Base-by-base conservation (phyloP, 2,888 invertebrate genomes). In the Ophioninae sp. region DNA sequence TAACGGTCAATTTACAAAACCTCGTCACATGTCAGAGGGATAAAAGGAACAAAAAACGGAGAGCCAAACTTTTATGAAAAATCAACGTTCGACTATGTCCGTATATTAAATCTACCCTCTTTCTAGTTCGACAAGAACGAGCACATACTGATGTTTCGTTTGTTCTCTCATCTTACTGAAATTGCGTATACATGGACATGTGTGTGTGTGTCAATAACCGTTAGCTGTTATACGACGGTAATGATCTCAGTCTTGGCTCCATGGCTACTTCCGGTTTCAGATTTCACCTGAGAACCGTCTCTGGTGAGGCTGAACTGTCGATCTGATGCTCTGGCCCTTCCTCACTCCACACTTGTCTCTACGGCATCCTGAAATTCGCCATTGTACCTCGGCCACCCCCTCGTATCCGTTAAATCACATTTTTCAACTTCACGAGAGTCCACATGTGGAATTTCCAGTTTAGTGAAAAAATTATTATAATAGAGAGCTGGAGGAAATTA, bases 1-100 rank as follows among this genome's bases (percentile, higher is more conserved):
- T 39, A 73, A 37, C 20, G 90, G 90, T 90, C 91, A 91, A 91
- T 91, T 90, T 90, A 74, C 85, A 62, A 61, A 76, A 83, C 82
- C 86, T 64, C 64, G 65, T 88, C 87, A 82, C 86, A 85, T 87
- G 87, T 87, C 88, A 57, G 83, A 68, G 61, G 57, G 65, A 68
- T 21, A 10, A 65, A 62, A 72, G 70, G 69, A 44, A 81, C 23
- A 50, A 75, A 10, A 65, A 61, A 72, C 65, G 68, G 21, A 81
- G 23, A 50, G 68, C 37, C 21, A 79, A 69, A 80, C 61, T 68
- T 62, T 23, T 41, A 64, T 65, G 20, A 50, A 67, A 83, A 79
- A 79, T 79, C 81, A 81, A 81, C 41, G 70, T 69, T 70, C 21
- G 64, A 17, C 64, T 67, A 57, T 68, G 41, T 23, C 20, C 20